Percentiles rank a stretch among this genome's conserved stretches.
phyloP scores from a whole-genome alignment of 2,888 invertebrate genomes.

The Lissonota sp. region DNA sequence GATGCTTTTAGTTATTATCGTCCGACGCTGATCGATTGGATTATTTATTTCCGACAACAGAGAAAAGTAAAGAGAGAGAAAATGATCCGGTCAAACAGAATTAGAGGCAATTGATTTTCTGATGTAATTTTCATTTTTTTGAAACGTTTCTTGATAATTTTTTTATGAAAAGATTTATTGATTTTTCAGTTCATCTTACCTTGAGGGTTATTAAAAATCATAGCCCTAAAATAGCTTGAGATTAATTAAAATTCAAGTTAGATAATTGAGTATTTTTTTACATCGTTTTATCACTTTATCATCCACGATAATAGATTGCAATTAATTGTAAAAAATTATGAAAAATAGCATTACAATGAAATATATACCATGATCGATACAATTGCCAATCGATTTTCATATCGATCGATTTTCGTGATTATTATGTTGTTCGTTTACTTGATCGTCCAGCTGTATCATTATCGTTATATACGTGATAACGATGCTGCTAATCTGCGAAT shows the following conservation, averaged over 20 bases:
- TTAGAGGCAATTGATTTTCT: neutral
- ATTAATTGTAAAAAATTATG: neutral
- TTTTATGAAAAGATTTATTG: no score
- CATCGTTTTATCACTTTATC: no score
- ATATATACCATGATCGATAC: neutral
- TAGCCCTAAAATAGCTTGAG: no score
- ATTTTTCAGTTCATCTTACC: no score
- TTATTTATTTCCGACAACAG: neutral
- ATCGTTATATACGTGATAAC: constrained; percentile 59
- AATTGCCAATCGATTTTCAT: neutral
- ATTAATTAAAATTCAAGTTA: no score
- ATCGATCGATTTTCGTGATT: neutral
- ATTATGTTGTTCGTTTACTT: neutral
- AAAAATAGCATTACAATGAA: neutral
- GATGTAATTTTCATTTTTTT: no score
- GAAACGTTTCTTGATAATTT: no score
- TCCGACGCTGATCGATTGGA: neutral
- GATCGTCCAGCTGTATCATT: constrained; percentile 61
- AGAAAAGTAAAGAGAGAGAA: neutral
- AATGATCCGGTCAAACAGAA: neutral
- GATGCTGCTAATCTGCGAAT: constrained; percentile 50
- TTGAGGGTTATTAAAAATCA: no score
- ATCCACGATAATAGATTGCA: no score
- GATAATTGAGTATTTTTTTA: no score
- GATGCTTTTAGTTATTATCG: neutral